Evolutionary conservation across 2,113 vertebrate species (phyloP), one percentile per base, ranked within the genome.

Genomic region (Oncorhynchus mykiss): DNA sequence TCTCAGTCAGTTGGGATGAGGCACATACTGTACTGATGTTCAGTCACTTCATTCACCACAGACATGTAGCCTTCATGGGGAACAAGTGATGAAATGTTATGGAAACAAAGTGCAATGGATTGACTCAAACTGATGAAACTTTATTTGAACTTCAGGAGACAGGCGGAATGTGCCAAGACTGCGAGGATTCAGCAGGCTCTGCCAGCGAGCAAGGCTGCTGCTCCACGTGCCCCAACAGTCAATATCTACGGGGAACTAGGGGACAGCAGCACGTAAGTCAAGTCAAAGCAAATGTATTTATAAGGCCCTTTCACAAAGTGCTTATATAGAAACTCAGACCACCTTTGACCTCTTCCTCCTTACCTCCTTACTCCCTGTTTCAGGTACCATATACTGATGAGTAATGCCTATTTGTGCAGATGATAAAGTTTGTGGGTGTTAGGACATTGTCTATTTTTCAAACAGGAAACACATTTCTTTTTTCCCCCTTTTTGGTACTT

Each of bases 161-260:
- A 99, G 87, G 95, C 96, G 1, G 98, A 99, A 82, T 99, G 98
- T 77, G 96, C 96, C 81, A 99, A 99, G 94, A 99, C 97, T 0
- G 98, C 98, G 0, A 91, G 97, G 64, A 98, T 99, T 85, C 98
- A 99, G 92, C 94, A 94, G 83, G 95, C 98, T 27, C 73, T 99
- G 54, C 96, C 97, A 2, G 92, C 96, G 0, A 94, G 95, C 71
- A 98, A 98, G 88, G 72, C 89, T 4, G 68, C 89, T 57, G 71
- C 92, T 1, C 90, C 59, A 22, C 59, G 84, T 0, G 81, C 95
- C 0, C 80, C 95, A 3, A 87, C 94, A 70, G 92, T 92, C 72
- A 98, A 99, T 89, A 96, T 97, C 73, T 99, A 99, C 0, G 98
- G 98, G 77, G 98, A 98, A 77, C 93, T 99, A 8, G 97, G 96